phyloP scores from a whole-genome alignment of 2,888 invertebrate species.

The Unio delphinus region DNA sequence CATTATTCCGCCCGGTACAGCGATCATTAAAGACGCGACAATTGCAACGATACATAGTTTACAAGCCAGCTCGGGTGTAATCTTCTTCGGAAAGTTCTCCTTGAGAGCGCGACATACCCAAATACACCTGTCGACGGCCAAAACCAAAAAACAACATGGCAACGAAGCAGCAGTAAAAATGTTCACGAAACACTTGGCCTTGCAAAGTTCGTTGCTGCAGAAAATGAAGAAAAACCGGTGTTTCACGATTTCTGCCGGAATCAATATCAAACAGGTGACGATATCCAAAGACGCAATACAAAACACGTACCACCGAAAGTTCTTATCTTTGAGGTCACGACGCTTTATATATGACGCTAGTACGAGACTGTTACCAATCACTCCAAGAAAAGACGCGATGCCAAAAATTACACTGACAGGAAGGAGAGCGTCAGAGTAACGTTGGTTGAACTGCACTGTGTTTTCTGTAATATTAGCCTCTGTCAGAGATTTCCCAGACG shows the following conservation, averaged over 20 bases:
- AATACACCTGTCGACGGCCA: constrained; percentile 30
- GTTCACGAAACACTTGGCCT: constrained; percentile 33
- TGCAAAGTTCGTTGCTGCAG: constrained; percentile 19
- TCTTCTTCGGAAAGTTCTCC: constrained; percentile 12
- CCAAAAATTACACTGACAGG: constrained; percentile 25
- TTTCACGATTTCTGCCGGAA: constrained; percentile 32
- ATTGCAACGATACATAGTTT: constrained; percentile 20
- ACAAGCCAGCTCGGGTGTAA: constrained; percentile 18
- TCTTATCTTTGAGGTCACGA: constrained; percentile 25
- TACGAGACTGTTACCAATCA: constrained; percentile 25
- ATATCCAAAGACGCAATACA: constrained; percentile 25
- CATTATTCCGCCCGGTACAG: constrained; percentile 24
- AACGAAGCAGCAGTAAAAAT: constrained; percentile 27
- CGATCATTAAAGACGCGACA: constrained; percentile 15
- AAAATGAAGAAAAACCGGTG: constrained; percentile 31
- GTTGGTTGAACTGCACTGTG: constrained; percentile 11
- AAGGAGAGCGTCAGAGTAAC: constrained; percentile 24
- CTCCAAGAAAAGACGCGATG: constrained; percentile 18
- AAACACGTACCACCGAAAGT: constrained; percentile 26
- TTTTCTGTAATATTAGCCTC: constrained; percentile 2
- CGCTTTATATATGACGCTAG: constrained; percentile 24
- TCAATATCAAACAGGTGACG: constrained; percentile 23
- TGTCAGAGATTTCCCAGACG: no score
- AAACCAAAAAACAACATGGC: constrained; percentile 16
- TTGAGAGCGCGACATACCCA: constrained; percentile 23